Base-by-base conservation (phyloP, 2,113 vertebrate species). In the Narcine bancroftii region DNA sequence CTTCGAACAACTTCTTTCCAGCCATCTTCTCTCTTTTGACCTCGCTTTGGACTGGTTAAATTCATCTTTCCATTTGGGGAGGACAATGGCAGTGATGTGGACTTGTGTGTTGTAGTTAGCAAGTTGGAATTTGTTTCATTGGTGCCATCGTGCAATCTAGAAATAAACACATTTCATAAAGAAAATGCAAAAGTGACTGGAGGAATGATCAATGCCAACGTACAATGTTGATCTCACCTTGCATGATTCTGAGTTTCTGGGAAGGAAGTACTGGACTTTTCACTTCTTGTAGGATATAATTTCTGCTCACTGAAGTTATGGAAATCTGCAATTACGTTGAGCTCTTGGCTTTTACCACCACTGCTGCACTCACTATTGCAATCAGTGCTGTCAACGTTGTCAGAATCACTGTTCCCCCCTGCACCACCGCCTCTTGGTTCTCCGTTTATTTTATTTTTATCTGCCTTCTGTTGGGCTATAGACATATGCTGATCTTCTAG, bases 1-100 rank as follows among this genome's bases (percentile, higher is more conserved):
- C 98, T 97, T 95, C 99, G 96, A 92, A 99, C 98, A 42, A 99
- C 99, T 95, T 99, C 99, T 95, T 99, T 99, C 99, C 99, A 99
- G 19, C 99, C 99, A 93, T 99, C 99, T 96, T 99, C 99, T 97
- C 99, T 97, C 94, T 99, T 99, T 93, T 98, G 98, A 89, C 97
- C 97, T 95, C 98, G 97, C 95, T 99, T 99, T 73, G 99, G 99
- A 94, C 98, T 99, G 92, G 97, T 98, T 94, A 99, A 96, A 95
- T 98, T 99, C 95, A 99, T 95, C 93, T 99, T 99, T 94, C 97
- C 97, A 94, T 96, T 99, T 94, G 98, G 97, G 93, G 98, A 98
- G 89, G 94, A 95, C 94, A 99, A 93, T 39, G 98, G 98, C 94
- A 99, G 96, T 94, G 97, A 97, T 93, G 98, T 97, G 92, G 97